Percentiles rank a stretch among this genome's conserved stretches.
Evolutionary conservation across 2,113 vertebrate species (phyloP).

Genomic region (Perognathus longimembris): DNA sequence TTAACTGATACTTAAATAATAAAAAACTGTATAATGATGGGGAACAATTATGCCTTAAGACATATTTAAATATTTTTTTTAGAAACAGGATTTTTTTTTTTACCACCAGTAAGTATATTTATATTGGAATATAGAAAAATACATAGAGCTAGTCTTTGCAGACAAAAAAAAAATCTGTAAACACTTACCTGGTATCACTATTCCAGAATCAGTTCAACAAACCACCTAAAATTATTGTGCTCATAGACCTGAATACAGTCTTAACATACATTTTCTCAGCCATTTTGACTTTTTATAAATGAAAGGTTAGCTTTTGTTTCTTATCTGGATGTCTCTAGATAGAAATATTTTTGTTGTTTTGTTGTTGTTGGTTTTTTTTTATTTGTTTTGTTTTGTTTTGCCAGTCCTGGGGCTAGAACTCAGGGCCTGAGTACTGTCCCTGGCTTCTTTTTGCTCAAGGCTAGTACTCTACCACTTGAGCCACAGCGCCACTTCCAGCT

Average conservation of each 20-base stretch:
- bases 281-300: slow-evolving; percentile 46
- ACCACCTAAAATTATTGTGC: slow-evolving; percentile 31
- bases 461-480: too few relatives aligned
- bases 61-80: background rate
- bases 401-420: too few relatives aligned
- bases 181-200: background rate
- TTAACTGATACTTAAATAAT: background rate
- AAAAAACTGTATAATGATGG: background rate
- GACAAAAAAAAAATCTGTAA: background rate
- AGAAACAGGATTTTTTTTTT: background rate
- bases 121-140: slow-evolving; percentile 3
- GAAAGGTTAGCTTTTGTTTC: slow-evolving; percentile 1
- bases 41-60: background rate
- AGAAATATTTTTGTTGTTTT: too few relatives aligned
- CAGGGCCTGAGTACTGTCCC: too few relatives aligned
- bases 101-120: background rate
- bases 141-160: background rate
- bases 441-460: too few relatives aligned
- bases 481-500: too few relatives aligned
- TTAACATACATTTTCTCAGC: slow-evolving; percentile 44
- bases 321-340: background rate
- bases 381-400: too few relatives aligned
- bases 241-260: slow-evolving; percentile 9
- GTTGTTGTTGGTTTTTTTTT: too few relatives aligned
- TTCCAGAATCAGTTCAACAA: background rate